These are phyloP conservation scores for Polypedilum pembai DNA, from an alignment of 1,140 invertebrate genomes.

Conservation along the genomic window DNA sequence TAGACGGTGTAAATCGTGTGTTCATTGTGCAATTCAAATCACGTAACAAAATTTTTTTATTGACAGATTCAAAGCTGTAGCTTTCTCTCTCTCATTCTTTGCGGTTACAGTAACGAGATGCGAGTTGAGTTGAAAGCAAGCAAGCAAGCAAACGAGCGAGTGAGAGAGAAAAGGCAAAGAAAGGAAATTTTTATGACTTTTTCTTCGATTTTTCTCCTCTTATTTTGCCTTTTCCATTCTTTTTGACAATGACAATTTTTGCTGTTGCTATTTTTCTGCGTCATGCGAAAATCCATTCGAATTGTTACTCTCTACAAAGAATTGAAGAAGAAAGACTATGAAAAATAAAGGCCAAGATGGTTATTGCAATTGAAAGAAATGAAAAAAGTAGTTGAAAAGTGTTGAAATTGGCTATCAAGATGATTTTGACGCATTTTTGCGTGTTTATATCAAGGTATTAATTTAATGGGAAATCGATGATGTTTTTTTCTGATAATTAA, in stretches of 20 bases:
- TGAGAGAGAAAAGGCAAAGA: neutral
- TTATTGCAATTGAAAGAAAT: too few species aligned
- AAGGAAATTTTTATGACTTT: constrained; percentile 1
- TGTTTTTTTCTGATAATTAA: too few species aligned
- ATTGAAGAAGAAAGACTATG: too few species aligned
- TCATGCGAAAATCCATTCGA: neutral
- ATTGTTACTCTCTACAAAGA: too few species aligned
- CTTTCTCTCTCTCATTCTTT: neutral
- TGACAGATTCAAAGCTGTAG: constrained; percentile 17
- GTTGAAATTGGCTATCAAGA: too few species aligned
- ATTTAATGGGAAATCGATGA: too few species aligned
- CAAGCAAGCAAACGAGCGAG: too few species aligned
- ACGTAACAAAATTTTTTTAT: constrained; percentile 27
- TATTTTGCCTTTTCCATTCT: neutral
- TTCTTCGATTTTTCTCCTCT: constrained; percentile 19
- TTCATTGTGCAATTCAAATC: constrained; percentile 25
- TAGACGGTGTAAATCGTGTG: constrained; percentile 16
- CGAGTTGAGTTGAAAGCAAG: neutral
- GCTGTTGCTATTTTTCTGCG: neutral
- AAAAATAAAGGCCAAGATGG: too few species aligned
- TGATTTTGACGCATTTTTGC: too few species aligned
- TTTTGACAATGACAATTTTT: constrained; percentile 3
- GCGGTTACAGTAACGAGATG: constrained; percentile 10
- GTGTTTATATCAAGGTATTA: too few species aligned
- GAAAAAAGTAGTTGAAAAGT: too few species aligned